These are phyloP conservation scores for Catocala nupta DNA, from an alignment of 2,888 invertebrate species.

Conservation along the genomic window DNA sequence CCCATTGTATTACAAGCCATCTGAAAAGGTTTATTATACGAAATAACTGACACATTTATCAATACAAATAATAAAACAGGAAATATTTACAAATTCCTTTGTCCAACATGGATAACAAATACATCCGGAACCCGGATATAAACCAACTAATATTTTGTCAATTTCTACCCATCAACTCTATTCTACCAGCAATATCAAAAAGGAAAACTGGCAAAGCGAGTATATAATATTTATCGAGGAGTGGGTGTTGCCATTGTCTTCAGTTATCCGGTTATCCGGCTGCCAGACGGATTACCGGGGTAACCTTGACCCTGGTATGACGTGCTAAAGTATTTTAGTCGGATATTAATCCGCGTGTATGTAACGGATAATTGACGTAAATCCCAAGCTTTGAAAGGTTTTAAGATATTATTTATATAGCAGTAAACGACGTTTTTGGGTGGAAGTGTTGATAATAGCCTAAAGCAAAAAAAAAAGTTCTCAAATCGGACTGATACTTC, in stretches of 20 bases:
- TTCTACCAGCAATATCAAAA: neutral
- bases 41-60: no score
- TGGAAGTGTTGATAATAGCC: no score
- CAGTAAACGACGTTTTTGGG: no score
- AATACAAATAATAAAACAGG: neutral
- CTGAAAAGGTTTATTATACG: no score
- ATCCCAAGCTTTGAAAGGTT: conserved; percentile 2
- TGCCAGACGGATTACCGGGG: conserved; percentile 21
- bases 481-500: no score
- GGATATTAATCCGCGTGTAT: conserved; percentile 2
- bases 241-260: conserved; percentile 24
- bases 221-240: conserved; percentile 29
- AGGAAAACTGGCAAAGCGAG: neutral
- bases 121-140: neutral
- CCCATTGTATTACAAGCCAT: no score
- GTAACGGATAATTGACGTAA: conserved; percentile 7
- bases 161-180: neutral
- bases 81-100: neutral
- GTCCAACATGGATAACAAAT: neutral
- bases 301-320: conserved; percentile 25
- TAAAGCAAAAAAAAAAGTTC: no score
- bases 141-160: neutral
- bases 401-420: neutral
- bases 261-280: conserved; percentile 19
- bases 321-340: neutral